Evolutionary conservation across 2,888 invertebrate species (phyloP).

Genomic region (Cosmia pyralina): DNA sequence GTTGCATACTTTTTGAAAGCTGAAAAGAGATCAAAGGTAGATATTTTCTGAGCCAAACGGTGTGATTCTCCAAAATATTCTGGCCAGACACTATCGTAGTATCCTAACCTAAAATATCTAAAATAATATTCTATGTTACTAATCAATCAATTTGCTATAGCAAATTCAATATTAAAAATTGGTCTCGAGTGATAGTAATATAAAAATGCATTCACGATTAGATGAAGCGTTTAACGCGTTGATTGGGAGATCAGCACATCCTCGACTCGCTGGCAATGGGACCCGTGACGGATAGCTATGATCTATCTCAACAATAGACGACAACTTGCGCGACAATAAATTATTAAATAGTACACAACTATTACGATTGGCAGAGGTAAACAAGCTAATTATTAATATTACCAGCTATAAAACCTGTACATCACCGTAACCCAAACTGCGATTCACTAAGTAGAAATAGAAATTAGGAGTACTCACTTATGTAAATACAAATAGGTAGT

Average conservation of each 20-base stretch:
- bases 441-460: slow-evolving; percentile 84
- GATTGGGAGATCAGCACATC: slow-evolving; percentile 65
- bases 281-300: slow-evolving; percentile 88
- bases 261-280: slow-evolving; percentile 67
- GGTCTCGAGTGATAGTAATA: slow-evolving; percentile 88
- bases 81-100: slow-evolving; percentile 90
- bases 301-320: slow-evolving; percentile 89
- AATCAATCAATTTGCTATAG: slow-evolving; percentile 87
- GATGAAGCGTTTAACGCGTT: slow-evolving; percentile 79
- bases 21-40: slow-evolving; percentile 90
- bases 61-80: slow-evolving; percentile 90
- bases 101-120: slow-evolving; percentile 90
- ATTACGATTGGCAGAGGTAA: slow-evolving; percentile 90
- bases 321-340: slow-evolving; percentile 89
- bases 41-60: slow-evolving; percentile 90
- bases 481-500: slow-evolving; percentile 89
- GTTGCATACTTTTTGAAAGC: slow-evolving; percentile 90
- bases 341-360: slow-evolving; percentile 89
- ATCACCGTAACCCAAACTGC: slow-evolving; percentile 89
- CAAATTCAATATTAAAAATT: slow-evolving; percentile 88
- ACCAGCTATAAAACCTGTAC: slow-evolving; percentile 90
- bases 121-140: slow-evolving; percentile 89
- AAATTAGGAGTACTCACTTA: slow-evolving; percentile 86
- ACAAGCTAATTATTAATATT: slow-evolving; percentile 89
- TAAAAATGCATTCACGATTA: slow-evolving; percentile 87